These are phyloP conservation scores for Acromyrmex charruanus DNA, from an alignment of 1,140 invertebrate genomes.

Conservation along the genomic window DNA sequence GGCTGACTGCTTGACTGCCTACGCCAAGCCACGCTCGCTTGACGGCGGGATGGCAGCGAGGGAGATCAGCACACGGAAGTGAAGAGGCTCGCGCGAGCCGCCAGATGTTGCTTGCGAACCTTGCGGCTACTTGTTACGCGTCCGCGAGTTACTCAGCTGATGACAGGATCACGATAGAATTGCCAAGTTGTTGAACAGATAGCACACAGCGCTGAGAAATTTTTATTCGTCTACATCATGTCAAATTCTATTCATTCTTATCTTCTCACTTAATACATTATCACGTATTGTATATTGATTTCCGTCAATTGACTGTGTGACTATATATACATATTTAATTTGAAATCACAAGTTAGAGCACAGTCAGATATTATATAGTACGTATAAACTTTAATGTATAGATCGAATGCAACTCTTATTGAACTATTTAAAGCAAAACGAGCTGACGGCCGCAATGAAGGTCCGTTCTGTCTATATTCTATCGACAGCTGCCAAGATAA, in stretches of 20 bases:
- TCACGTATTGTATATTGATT: background rate
- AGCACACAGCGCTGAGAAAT: background rate
- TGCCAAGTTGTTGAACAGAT: too few relatives aligned
- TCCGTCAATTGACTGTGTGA: background rate
- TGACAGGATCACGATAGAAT: slow-evolving; percentile 56
- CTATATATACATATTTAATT: background rate
- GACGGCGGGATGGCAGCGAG: slow-evolving; percentile 75
- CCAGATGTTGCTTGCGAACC: slow-evolving; percentile 67
- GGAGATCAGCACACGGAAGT: slow-evolving; percentile 54
- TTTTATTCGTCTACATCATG: background rate
- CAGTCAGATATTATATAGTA: background rate
- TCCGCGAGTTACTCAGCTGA: slow-evolving; percentile 63
- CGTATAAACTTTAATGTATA: slow-evolving; percentile 13
- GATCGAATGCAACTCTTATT: background rate
- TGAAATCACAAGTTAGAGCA: background rate
- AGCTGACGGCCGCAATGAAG: slow-evolving; percentile 3
- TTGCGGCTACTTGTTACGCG: slow-evolving; percentile 83
- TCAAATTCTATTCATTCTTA: background rate
- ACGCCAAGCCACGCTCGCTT: slow-evolving; percentile 80
- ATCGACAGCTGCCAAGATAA: slow-evolving; percentile 48
- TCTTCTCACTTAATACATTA: background rate
- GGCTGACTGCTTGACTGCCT: slow-evolving; percentile 79
- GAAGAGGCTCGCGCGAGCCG: slow-evolving; percentile 60
- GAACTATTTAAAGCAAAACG: slow-evolving; percentile 26
- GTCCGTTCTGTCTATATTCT: slow-evolving; percentile 35